phyloP scores from a whole-genome alignment of 1,140 invertebrate species.

The Drosophila bipectinata region DNA sequence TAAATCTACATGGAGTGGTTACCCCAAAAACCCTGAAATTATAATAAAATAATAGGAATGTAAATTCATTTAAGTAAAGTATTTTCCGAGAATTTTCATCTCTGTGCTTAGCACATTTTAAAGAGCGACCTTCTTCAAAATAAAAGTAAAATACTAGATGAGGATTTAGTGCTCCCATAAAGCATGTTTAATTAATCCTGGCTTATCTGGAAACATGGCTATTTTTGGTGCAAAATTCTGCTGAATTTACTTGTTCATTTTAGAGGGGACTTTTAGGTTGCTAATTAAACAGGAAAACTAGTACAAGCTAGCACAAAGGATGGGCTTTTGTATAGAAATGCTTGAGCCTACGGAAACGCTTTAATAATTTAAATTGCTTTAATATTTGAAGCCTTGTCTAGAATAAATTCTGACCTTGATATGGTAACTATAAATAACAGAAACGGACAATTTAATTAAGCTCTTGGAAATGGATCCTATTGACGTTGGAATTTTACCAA shows the following conservation, averaged over 20 bases:
- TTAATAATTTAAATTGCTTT: too few species aligned
- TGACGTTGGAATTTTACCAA: conserved; percentile 4
- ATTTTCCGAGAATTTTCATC: not conserved
- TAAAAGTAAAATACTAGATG: not conserved
- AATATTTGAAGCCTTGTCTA: too few species aligned
- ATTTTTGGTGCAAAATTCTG: not conserved
- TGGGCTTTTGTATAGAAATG: too few species aligned
- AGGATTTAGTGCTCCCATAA: not conserved
- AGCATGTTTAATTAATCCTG: not conserved
- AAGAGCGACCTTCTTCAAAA: not conserved
- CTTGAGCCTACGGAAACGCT: too few species aligned
- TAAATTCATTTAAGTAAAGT: not conserved
- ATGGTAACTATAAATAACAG: not conserved
- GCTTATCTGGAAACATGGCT: not conserved
- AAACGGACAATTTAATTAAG: not conserved
- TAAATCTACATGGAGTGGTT: not conserved
- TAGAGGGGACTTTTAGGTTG: too few species aligned
- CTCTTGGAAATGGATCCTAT: not conserved
- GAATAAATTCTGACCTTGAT: not conserved
- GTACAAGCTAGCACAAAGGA: not conserved
- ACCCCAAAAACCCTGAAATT: not conserved
- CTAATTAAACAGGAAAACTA: not conserved
- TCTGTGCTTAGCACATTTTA: not conserved
- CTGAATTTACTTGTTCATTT: not conserved
- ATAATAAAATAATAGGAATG: not conserved